These are phyloP conservation scores for Rallus crepitans DNA, from an alignment of 2,797 vertebrate species.

Conservation along the genomic window DNA sequence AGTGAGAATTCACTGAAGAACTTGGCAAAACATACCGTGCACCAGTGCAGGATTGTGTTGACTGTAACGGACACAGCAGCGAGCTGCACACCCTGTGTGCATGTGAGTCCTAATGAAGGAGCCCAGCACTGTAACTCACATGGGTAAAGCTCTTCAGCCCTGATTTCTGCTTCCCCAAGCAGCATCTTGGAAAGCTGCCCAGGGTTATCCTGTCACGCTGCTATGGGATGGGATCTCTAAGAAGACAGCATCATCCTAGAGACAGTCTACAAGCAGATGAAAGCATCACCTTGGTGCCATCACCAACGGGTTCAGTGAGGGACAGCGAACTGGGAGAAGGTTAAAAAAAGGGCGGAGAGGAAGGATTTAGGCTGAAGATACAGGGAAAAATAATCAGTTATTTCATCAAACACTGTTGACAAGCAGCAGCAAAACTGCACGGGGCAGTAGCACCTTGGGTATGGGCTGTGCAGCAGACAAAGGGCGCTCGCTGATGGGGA, in stretches of 20 bases:
- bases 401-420: background rate
- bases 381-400: background rate
- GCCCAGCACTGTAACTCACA: background rate
- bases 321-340: background rate
- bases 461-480: background rate
- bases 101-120: background rate
- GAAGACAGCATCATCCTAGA: background rate
- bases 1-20: background rate
- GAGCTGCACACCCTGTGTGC: background rate
- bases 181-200: background rate
- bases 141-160: background rate
- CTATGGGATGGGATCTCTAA: background rate
- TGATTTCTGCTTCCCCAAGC: background rate
- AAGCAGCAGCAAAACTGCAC: background rate
- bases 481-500: background rate
- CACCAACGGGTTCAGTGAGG: background rate
- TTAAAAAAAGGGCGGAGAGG: fast-evolving
- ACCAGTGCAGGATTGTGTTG: background rate
- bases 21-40: background rate
- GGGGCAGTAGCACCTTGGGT: background rate
- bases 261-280: background rate
- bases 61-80: background rate
- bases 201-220: background rate
- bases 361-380: background rate
- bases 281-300: background rate